Evolutionary conservation across 2,113 vertebrate species (phyloP).

Genomic region (Nannobrachium achirus): DNA sequence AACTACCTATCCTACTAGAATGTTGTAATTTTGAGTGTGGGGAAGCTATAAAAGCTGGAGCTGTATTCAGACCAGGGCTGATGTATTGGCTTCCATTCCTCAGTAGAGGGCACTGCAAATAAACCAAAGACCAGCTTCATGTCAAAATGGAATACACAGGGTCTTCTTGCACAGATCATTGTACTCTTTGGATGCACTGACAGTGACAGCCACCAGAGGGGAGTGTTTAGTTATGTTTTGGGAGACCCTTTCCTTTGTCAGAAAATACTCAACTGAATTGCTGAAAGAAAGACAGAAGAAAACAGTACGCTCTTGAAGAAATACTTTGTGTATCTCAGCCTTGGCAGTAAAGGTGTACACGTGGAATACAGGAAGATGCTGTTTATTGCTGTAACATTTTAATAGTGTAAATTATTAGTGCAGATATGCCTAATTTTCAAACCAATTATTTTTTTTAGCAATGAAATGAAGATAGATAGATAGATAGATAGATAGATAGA

Average conservation of each 20-base stretch:
- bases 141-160: no score
- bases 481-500: no score
- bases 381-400: no score
- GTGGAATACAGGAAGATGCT: not conserved
- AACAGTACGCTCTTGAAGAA: no score
- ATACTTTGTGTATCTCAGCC: no score
- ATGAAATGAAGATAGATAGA: no score
- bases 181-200: not conserved
- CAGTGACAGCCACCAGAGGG: conserved; percentile 12
- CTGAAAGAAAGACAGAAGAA: no score
- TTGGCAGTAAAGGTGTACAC: not conserved
- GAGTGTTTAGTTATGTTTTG: not conserved
- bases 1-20: no score
- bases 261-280: not conserved
- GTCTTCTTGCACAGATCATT: not conserved
- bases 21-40: not conserved
- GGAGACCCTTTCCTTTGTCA: not conserved
- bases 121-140: not conserved
- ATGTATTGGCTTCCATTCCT: not conserved
- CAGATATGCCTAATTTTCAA: no score
- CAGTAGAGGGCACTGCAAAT: conserved; percentile 16
- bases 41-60: not conserved
- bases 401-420: no score
- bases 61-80: not conserved
- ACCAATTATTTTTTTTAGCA: no score